Conservation (phyloP, 2,797 vertebrate species). For the Acipenser oxyrinchus region DNA sequence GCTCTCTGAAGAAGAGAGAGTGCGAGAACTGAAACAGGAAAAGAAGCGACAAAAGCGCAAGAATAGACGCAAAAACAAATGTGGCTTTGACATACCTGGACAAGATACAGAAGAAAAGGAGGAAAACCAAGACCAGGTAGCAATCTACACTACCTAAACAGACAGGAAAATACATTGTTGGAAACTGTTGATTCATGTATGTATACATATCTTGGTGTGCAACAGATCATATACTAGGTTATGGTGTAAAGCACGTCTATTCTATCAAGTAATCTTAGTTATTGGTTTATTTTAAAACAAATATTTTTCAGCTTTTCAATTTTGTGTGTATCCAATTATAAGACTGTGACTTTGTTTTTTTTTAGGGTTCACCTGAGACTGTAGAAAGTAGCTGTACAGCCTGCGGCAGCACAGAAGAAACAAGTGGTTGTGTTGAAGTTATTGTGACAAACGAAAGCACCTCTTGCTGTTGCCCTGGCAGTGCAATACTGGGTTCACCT, state of each 20-base stretch:
- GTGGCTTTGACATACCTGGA: slow-evolving; percentile 70
- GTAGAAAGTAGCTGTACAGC: slow-evolving; percentile 71
- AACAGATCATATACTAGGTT: no score
- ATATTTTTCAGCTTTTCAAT: not conserved
- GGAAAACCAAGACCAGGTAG: slow-evolving; percentile 67
- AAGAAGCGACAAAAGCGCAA: slow-evolving; percentile 95
- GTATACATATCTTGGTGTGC: not conserved
- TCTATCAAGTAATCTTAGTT: no score
- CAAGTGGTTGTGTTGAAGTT: slow-evolving; percentile 62
- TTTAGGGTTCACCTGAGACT: slow-evolving; percentile 68
- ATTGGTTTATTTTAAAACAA: no score
- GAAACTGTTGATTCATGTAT: slow-evolving; percentile 9
- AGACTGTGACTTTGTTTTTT: not conserved
- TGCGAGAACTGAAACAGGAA: slow-evolving; percentile 90
- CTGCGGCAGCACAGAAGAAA: slow-evolving; percentile 66
- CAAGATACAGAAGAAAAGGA: slow-evolving; percentile 70
- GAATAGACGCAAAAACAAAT: slow-evolving; percentile 94
- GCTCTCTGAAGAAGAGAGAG: slow-evolving; percentile 89
- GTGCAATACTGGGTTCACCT: slow-evolving; percentile 68
- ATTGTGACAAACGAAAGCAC: slow-evolving; percentile 59
- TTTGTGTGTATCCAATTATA: not conserved
- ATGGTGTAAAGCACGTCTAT: no score
- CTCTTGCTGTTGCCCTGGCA: slow-evolving; percentile 74
- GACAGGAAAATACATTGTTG: slow-evolving; percentile 3
- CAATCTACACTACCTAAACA: not conserved